Evolutionary conservation across 2,888 invertebrate species (phyloP).

Genomic region (Zhuqinia jingwanae): DNA sequence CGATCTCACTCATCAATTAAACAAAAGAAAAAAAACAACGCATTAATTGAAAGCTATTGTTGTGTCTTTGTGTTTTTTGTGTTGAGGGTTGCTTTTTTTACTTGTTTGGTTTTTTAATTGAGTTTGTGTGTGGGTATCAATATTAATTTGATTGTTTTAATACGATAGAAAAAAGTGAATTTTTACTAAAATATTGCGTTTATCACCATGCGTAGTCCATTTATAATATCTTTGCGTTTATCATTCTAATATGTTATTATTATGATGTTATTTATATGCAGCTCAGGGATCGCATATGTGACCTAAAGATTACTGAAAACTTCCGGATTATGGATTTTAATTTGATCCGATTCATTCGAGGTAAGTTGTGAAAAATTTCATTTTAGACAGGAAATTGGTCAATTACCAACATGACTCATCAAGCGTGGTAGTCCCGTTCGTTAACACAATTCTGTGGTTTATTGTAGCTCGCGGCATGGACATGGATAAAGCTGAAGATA

Average conservation of each 20-base stretch:
- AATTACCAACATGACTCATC: too few relatives aligned
- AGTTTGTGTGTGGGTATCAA: background rate
- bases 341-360: constrained; percentile 52
- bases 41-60: too few relatives aligned
- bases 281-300: constrained; percentile 45
- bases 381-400: background rate
- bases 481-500: constrained; percentile 65
- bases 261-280: too few relatives aligned
- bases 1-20: background rate
- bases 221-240: too few relatives aligned
- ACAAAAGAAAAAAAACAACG: background rate
- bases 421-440: too few relatives aligned
- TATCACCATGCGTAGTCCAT: too few relatives aligned
- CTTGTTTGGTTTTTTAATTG: background rate
- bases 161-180: background rate
- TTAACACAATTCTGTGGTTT: background rate
- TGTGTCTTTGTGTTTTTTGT: too few relatives aligned
- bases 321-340: constrained; percentile 50
- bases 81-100: background rate
- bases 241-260: too few relatives aligned
- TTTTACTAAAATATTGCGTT: background rate
- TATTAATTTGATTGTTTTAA: background rate
- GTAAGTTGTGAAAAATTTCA: constrained; percentile 19
- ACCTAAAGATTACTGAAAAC: constrained; percentile 44
- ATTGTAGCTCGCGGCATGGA: constrained; percentile 56